A percentile compares a stretch with the other conserved stretches of the same genome.
Conservation (phyloP, 2,888 invertebrate species). For the Eurois occulta region DNA sequence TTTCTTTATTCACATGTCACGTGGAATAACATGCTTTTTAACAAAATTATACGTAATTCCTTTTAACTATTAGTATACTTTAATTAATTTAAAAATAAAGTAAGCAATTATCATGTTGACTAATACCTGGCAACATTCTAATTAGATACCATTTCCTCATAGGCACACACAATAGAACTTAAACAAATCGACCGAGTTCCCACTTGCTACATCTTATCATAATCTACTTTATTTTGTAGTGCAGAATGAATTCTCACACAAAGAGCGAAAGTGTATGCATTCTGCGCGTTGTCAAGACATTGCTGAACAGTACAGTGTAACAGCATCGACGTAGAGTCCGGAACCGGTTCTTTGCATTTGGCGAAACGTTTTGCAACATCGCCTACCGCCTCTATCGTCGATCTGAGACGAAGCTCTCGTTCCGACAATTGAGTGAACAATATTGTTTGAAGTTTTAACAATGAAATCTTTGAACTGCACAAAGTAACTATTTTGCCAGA, state of each 20-base stretch:
- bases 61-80: background rate
- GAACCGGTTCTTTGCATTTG: slow-evolving; percentile 84
- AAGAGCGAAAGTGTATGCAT: slow-evolving; percentile 78
- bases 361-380: slow-evolving; percentile 85
- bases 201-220: slow-evolving; percentile 69
- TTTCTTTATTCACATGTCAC: slow-evolving; percentile 16
- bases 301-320: slow-evolving; percentile 64
- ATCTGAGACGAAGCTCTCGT: slow-evolving; percentile 41
- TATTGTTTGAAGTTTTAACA: slow-evolving; percentile 29
- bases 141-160: slow-evolving; percentile 73
- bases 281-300: slow-evolving; percentile 70
- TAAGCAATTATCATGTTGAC: slow-evolving; percentile 60
- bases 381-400: slow-evolving; percentile 56
- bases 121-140: slow-evolving; percentile 70
- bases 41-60: background rate
- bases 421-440: slow-evolving; percentile 32
- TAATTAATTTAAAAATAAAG: slow-evolving; percentile 15
- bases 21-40: background rate
- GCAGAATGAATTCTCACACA: slow-evolving; percentile 71
- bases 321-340: slow-evolving; percentile 66
- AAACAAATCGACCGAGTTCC: slow-evolving; percentile 77
- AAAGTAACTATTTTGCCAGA: slow-evolving; percentile 43
- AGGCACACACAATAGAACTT: slow-evolving; percentile 71
- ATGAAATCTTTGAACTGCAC: slow-evolving; percentile 28
- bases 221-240: slow-evolving; percentile 52